These are phyloP conservation scores for Elanus axillaris DNA, from an alignment of 2,113 vertebrate species.

Conservation along the genomic window DNA sequence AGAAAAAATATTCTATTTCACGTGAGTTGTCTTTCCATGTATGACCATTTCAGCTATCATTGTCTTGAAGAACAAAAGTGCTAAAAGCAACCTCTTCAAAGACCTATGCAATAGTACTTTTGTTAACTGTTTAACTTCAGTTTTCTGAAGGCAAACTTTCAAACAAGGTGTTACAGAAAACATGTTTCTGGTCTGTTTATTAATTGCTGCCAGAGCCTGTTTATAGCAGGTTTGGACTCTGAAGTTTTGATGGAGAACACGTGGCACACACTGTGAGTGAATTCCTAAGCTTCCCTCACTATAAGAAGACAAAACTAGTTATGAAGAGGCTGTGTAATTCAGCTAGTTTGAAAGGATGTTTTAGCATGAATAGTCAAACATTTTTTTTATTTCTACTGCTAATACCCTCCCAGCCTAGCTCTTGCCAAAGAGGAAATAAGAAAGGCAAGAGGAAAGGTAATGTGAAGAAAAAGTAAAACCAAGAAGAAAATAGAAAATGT, in stretches of 20 bases:
- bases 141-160: background rate
- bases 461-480: background rate
- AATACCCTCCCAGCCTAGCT: background rate
- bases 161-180: background rate
- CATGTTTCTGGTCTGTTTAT: background rate
- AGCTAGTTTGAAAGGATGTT: background rate
- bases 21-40: background rate
- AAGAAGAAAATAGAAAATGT: background rate
- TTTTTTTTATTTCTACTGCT: background rate
- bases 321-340: background rate
- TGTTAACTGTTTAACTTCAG: background rate
- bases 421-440: background rate
- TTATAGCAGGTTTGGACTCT: background rate
- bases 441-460: background rate
- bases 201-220: background rate
- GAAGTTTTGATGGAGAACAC: background rate
- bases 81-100: background rate
- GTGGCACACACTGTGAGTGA: background rate
- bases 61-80: background rate
- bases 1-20: background rate
- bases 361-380: background rate
- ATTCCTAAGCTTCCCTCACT: background rate
- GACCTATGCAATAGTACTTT: background rate
- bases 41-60: background rate
- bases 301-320: slow-evolving; percentile 24